phyloP scores from a whole-genome alignment of 2,888 invertebrate species.

The Pecten maximus region DNA sequence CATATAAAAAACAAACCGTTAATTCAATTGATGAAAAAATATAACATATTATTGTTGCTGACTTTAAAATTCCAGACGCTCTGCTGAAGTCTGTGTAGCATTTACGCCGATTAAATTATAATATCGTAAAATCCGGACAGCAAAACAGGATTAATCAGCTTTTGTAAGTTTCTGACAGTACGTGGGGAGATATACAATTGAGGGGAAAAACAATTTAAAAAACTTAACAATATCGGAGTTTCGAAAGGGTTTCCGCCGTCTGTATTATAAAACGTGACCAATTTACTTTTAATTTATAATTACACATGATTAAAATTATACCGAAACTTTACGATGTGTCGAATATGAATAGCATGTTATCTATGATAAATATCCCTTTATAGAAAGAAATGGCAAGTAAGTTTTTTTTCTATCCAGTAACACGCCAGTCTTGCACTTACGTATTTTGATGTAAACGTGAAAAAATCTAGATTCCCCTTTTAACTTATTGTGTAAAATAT shows the following conservation, averaged over 20 bases:
- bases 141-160: background rate
- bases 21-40: background rate
- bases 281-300: too few species aligned
- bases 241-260: too few species aligned
- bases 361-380: too few species aligned
- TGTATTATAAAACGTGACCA: too few species aligned
- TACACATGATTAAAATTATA: too few species aligned
- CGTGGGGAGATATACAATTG: background rate
- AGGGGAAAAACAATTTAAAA: too few species aligned
- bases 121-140: background rate
- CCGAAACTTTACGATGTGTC: too few species aligned
- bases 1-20: background rate
- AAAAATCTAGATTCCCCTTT: background rate
- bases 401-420: too few species aligned
- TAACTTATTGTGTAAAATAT: background rate
- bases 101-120: background rate
- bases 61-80: background rate
- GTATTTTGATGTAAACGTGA: background rate
- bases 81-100: background rate
- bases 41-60: too few species aligned
- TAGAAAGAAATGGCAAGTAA: too few species aligned
- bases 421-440: background rate
- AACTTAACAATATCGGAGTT: too few species aligned
- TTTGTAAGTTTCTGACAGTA: background rate
- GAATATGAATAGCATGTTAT: too few species aligned